A percentile compares a stretch with the other conserved stretches of the same genome.
Conservation (phyloP, 2,888 invertebrate species). For the Mythimna ferrago region DNA sequence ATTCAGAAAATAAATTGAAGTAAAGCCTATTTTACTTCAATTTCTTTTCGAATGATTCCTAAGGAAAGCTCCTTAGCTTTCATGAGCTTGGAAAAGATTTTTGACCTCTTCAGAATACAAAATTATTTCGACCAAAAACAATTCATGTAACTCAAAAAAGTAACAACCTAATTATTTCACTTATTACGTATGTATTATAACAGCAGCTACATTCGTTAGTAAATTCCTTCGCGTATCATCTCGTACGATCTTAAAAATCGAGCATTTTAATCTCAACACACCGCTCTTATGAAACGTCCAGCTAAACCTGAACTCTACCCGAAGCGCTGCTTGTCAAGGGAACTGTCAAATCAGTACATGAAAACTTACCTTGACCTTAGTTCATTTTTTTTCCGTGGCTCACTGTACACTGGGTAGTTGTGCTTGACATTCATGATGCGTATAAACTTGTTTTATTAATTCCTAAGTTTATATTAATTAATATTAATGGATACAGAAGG, state of each 20-base stretch:
- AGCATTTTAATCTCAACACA: constrained; percentile 60
- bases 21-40: neutral
- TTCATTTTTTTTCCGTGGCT: constrained; percentile 7
- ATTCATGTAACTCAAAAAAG: constrained; percentile 40
- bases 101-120: neutral
- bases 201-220: constrained; percentile 64
- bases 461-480: constrained; percentile 62
- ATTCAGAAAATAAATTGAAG: too few relatives aligned
- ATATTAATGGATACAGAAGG: constrained; percentile 60
- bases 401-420: constrained; percentile 13
- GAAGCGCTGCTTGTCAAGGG: constrained; percentile 16
- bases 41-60: too few relatives aligned
- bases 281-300: constrained; percentile 35
- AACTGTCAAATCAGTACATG: neutral
- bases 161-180: constrained; percentile 61
- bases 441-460: constrained; percentile 61
- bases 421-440: constrained; percentile 54
- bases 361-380: neutral
- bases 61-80: neutral
- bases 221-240: constrained; percentile 61
- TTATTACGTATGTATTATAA: constrained; percentile 57
- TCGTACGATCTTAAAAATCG: constrained; percentile 60
- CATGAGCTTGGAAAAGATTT: neutral
- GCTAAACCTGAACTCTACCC: constrained; percentile 8
- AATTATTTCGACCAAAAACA: constrained; percentile 35